These are phyloP conservation scores for Chironomus tepperi DNA, from an alignment of 1,140 invertebrate species.

Conservation along the genomic window DNA sequence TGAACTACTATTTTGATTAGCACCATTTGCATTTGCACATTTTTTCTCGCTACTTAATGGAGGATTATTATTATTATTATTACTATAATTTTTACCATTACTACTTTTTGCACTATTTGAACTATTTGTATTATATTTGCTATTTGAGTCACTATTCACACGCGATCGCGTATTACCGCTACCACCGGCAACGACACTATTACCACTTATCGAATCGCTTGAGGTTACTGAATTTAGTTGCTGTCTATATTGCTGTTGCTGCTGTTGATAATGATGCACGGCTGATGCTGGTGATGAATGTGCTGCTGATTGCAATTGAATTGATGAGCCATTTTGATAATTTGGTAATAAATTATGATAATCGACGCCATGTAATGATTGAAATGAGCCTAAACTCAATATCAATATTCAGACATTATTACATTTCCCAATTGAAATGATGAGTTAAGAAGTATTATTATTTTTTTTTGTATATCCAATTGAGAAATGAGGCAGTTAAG, in stretches of 20 bases:
- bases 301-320: not conserved
- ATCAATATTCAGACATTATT: too few species aligned
- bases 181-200: not conserved
- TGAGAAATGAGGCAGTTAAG: conserved; percentile 7
- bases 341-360: conserved; percentile 12
- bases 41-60: conserved; percentile 23
- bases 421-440: too few species aligned
- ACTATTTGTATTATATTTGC: not conserved
- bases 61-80: conserved; percentile 22
- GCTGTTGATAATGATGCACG: not conserved
- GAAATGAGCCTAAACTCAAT: conserved; percentile 7
- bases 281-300: not conserved
- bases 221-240: conserved; percentile 20
- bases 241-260: conserved; percentile 4
- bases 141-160: conserved; percentile 20
- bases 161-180: conserved; percentile 17
- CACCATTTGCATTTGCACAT: conserved; percentile 23
- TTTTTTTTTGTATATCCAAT: not conserved
- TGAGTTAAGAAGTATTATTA: too few species aligned
- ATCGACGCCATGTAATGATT: conserved; percentile 11
- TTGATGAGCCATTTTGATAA: not conserved
- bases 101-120: conserved; percentile 19
- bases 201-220: conserved; percentile 20
- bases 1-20: conserved; percentile 23
- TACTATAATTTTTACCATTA: not conserved